phyloP scores from a whole-genome alignment of 64 coral and sea anemone species.

The Porites australiensis region DNA sequence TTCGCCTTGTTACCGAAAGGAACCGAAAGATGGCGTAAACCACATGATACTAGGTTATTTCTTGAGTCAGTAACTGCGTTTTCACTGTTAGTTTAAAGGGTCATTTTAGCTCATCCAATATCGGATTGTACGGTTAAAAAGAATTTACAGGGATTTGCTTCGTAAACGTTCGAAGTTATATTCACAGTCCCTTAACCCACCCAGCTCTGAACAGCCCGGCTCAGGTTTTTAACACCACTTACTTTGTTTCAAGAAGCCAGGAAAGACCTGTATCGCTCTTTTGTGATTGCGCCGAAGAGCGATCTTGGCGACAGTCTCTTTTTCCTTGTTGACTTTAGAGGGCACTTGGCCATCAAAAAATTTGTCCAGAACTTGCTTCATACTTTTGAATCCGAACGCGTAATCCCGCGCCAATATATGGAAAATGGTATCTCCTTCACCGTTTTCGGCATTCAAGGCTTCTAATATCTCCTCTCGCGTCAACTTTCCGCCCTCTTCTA shows the following conservation, averaged over 20 bases:
- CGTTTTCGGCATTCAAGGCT: background rate
- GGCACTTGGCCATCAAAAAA: slow-evolving; percentile 34
- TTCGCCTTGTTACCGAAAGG: too few species aligned
- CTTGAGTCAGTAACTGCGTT: too few species aligned
- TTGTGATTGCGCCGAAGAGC: slow-evolving; percentile 31
- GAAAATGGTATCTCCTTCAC: slow-evolving; percentile 38
- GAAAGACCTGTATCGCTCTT: slow-evolving; percentile 22
- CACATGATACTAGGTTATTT: too few species aligned
- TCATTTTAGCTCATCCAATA: too few species aligned
- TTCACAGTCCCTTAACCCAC: too few species aligned
- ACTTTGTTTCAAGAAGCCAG: slow-evolving; percentile 5
- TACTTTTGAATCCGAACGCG: slow-evolving; percentile 29
- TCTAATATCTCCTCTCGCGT: slow-evolving; percentile 1
- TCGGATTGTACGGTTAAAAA: too few species aligned
- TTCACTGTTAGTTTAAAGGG: too few species aligned
- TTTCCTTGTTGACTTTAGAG: slow-evolving; percentile 31
- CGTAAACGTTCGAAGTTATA: too few species aligned
- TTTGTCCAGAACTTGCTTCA: slow-evolving; percentile 25
- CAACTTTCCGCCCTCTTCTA: slow-evolving; percentile 3
- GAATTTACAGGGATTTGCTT: too few species aligned
- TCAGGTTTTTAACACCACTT: background rate
- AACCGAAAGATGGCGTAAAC: too few species aligned
- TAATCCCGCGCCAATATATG: slow-evolving; percentile 45
- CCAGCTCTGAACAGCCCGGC: too few species aligned
- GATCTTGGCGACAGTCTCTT: slow-evolving; percentile 11